Conservation (phyloP, 2,797 vertebrate genomes). For the Phyllotis vaccarum region DNA sequence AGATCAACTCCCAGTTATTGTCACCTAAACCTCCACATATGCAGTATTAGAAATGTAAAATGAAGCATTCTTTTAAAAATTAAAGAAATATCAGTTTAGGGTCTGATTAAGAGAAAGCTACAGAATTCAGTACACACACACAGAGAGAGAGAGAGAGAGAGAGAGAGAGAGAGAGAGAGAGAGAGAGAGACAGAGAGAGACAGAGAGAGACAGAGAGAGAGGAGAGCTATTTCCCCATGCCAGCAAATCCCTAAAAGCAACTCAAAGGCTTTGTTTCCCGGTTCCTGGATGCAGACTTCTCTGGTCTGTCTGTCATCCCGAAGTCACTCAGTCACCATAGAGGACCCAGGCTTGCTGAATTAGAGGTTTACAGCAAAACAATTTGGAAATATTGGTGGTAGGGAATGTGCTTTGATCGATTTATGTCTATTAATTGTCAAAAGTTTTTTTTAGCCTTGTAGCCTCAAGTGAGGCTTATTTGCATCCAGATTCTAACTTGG, state of each 20-base stretch:
- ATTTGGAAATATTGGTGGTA: not conserved
- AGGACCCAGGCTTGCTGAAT: not conserved
- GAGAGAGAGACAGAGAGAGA: no score
- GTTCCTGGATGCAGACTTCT: not conserved
- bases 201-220: not conserved
- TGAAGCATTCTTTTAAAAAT: not conserved
- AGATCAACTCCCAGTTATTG: not conserved
- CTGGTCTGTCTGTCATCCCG: conserved; percentile 41
- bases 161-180: no score
- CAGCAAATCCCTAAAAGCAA: not conserved
- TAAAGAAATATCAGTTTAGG: not conserved
- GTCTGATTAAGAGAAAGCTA: not conserved
- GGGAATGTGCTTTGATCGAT: not conserved
- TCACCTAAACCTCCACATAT: not conserved
- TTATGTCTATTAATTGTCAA: not conserved
- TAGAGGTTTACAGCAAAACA: not conserved
- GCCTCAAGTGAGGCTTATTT: not conserved
- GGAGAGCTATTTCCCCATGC: not conserved
- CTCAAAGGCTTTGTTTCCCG: not conserved
- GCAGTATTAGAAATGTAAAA: not conserved
- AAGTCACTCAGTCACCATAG: not conserved
- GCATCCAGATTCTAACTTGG: not conserved
- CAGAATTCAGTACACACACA: not conserved
- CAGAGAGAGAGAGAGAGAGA: no score
- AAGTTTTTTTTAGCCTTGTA: not conserved